These are phyloP conservation scores for Australoheros facetus DNA, from an alignment of 2,797 vertebrate species.

Conservation along the genomic window DNA sequence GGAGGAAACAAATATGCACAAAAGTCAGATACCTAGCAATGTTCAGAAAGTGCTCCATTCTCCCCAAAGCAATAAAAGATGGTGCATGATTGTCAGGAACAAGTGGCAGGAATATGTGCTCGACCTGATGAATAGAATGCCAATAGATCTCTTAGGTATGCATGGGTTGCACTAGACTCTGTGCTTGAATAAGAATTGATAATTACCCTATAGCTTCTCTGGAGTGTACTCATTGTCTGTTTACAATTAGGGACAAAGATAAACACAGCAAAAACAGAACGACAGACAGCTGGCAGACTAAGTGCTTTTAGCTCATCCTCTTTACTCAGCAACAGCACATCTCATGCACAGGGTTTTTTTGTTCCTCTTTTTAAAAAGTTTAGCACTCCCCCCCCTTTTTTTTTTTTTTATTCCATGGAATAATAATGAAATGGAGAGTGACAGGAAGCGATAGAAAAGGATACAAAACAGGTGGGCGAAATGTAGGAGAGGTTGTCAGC, in stretches of 20 bases:
- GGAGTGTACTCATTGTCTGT: constrained; percentile 45
- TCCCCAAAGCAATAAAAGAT: constrained; percentile 31
- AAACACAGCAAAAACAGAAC: constrained; percentile 37
- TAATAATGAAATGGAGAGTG: constrained; percentile 49
- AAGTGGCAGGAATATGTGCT: constrained; percentile 30
- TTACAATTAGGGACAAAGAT: constrained; percentile 60
- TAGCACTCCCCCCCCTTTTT: not conserved
- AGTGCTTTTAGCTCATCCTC: constrained; percentile 20
- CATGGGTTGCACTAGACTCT: constrained; percentile 28
- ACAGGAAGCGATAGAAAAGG: constrained; percentile 21
- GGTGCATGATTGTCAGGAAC: constrained; percentile 17
- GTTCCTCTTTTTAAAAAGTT: constrained; percentile 26
- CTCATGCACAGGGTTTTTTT: constrained; percentile 1
- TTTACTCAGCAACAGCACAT: constrained; percentile 19
- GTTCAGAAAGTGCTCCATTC: not conserved
- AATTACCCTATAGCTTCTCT: constrained; percentile 62
- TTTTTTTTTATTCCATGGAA: not conserved
- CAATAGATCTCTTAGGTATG: constrained; percentile 53
- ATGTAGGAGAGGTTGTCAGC: constrained; percentile 45
- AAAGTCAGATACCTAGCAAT: constrained; percentile 19
- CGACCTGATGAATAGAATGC: constrained; percentile 59
- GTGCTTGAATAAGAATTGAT: constrained; percentile 60
- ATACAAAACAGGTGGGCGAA: constrained; percentile 29
- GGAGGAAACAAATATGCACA: constrained; percentile 11
- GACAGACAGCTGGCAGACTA: constrained; percentile 29